phyloP scores from a whole-genome alignment of 2,113 vertebrate species.

The Onychostruthus taczanowskii region DNA sequence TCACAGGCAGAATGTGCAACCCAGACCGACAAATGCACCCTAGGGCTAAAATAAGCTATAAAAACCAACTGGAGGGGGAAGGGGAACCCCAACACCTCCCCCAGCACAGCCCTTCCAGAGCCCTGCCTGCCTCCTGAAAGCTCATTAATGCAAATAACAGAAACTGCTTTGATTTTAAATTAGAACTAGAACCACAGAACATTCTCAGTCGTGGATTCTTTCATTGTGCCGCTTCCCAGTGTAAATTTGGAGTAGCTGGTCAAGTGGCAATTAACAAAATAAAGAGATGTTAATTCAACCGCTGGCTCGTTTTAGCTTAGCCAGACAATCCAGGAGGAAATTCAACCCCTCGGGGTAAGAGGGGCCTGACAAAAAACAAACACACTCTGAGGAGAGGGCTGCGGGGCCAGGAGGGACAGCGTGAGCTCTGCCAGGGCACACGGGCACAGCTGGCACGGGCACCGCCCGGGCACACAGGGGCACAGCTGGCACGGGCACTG shows the following conservation, averaged over 20 bases:
- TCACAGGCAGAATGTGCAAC: accelerated
- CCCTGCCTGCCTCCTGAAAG: background rate
- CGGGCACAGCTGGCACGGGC: no score
- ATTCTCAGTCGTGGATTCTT: background rate
- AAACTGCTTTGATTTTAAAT: background rate
- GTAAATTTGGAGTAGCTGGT: background rate
- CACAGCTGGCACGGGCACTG: no score
- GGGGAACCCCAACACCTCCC: background rate
- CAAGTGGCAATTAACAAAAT: background rate
- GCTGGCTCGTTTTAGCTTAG: background rate
- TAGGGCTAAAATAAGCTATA: accelerated
- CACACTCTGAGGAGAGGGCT: accelerated
- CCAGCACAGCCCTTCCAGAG: background rate
- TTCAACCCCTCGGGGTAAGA: background rate
- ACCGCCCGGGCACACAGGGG: no score
- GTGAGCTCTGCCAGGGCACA: accelerated
- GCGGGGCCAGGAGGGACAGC: no score
- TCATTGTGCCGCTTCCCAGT: background rate
- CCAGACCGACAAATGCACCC: background rate
- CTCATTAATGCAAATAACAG: background rate
- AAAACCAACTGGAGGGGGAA: accelerated
- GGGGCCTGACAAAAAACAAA: background rate
- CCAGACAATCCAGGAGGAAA: background rate
- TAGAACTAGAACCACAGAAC: background rate
- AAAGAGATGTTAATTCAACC: background rate